Evolutionary conservation across 1,140 invertebrate genomes (phyloP), one percentile per base, ranked within the genome.

Genomic region (Drosophila murphyi): DNA sequence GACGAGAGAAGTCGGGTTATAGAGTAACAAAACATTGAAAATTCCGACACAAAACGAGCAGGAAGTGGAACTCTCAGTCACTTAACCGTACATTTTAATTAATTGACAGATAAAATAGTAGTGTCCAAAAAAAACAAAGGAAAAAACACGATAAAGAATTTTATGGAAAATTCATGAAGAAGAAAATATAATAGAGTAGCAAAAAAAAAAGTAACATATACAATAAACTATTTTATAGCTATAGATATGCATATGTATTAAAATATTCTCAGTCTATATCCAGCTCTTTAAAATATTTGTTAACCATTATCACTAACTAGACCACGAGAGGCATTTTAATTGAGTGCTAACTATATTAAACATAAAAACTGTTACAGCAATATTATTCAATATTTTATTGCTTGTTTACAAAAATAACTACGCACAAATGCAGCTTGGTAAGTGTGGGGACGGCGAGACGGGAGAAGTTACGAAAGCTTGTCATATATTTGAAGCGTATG

Each of bases 11-110:
- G 31, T 55, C 3, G 10, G 31, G 28, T n/a, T 54, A 45, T 12
- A 39, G 35, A 7, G n/a, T 0, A 28, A 43, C 28, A 50, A 57
- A 50, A 57, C 32, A 10, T 37, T 28, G n/a, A 12, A 45, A 77
- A 56, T 28, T 10, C 45, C 56, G 6, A 35, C 28, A 48, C 62
- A 65, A 12, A 10, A 41, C 32, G 5, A 56, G 31, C n/a, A 54
- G n/a, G 37, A 61, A 72, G 63, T 62, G 37, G 35, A 63, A 62
- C 67, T 72, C 20, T 43, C 37, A 72, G 72, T 65, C 56, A 64
- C 48, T 79, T 79, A 75, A 61, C 54, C 70, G 55, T 63, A 62
- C 65, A 71, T 80, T 80, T 65, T 75, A 80, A 80, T 71, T 75
- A 55, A 63, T 80, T 72, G 57, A 59, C 29, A 8, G 29, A 20